Base-by-base conservation (phyloP, 2,888 invertebrate species). In the Cerastis leucographa region DNA sequence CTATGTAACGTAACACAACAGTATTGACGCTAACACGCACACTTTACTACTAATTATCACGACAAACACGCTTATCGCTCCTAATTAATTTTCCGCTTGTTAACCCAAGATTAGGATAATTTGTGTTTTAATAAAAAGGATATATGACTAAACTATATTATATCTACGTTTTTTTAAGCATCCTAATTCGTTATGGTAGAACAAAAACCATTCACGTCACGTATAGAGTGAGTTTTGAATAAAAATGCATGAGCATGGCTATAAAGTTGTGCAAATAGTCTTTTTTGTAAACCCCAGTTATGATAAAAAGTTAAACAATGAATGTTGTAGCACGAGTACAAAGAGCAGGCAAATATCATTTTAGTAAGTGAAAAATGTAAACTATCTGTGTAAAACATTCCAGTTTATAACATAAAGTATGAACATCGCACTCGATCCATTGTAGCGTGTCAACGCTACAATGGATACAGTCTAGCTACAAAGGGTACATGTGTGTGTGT, bases 61-160 rank as follows among this genome's bases (percentile, higher is more conserved):
- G 90, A 87, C 90, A 90, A 91, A 91, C 89, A 89, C 88, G 89
- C 91, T 90, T 91, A 90, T 90, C 91, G 89, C 87, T 84, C 86
- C 87, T 90, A 92, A 94, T 95, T 93, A 94, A 93, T 94, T 93
- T 91, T 90, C 87, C 89, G 89, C 89, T 87, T 91, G 90, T 90
- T 91, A 88, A 86, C 87, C 85, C 79, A 70, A 84, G 91, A 92
- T 93, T 92, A 90, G 86, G 83, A 90, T 89, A 88, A 86, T 83
- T 84, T 81, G 80, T 82, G 85, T 92, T 93, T 92, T 93, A 92
- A 93, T 93, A 91, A 92, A 89, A 89, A 76, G 76, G 76, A 80
- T 81, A 77, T 68, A 66, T 71, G 65, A 74, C 69, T 88, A 85
- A 87, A 83, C 87, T 85, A 64, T 77, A 42, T 51, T 76, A 70